Conservation (phyloP, 2,113 vertebrate genomes). For the Elephantulus edwardii region DNA sequence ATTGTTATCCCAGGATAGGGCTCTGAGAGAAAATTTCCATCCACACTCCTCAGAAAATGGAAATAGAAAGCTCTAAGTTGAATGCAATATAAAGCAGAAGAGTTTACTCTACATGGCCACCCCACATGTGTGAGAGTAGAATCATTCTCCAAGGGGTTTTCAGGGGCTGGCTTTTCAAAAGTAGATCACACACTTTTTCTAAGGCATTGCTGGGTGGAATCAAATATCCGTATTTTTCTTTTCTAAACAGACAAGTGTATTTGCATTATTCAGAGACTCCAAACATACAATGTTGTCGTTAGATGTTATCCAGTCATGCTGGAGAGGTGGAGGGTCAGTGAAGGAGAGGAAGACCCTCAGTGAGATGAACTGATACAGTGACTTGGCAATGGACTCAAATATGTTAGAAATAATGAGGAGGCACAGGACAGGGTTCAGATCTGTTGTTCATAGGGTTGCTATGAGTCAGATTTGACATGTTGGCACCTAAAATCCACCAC, state of each 20-base stretch:
- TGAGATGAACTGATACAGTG: no score
- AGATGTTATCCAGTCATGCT: no score
- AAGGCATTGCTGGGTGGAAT: neutral
- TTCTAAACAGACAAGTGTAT: neutral
- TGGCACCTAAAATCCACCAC: no score
- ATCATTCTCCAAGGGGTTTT: neutral
- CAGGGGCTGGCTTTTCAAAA: neutral
- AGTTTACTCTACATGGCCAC: neutral
- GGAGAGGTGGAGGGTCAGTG: no score
- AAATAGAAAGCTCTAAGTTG: conserved; percentile 36
- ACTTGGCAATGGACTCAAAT: no score
- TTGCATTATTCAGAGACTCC: no score
- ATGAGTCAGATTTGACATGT: no score
- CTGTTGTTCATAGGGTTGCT: no score
- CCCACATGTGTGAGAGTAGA: neutral
- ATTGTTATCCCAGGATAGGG: neutral
- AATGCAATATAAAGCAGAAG: neutral
- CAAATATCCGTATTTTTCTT: neutral
- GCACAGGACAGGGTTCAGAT: no score
- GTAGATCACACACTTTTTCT: neutral
- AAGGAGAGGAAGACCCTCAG: no score
- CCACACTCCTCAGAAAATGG: conserved; percentile 43
- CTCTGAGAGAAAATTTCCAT: conserved; percentile 56
- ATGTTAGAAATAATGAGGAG: no score
- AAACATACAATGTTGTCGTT: neutral